Evolutionary conservation across 23 tunicate species (phyloP).

Genomic region (Trididemnum miniatum): DNA sequence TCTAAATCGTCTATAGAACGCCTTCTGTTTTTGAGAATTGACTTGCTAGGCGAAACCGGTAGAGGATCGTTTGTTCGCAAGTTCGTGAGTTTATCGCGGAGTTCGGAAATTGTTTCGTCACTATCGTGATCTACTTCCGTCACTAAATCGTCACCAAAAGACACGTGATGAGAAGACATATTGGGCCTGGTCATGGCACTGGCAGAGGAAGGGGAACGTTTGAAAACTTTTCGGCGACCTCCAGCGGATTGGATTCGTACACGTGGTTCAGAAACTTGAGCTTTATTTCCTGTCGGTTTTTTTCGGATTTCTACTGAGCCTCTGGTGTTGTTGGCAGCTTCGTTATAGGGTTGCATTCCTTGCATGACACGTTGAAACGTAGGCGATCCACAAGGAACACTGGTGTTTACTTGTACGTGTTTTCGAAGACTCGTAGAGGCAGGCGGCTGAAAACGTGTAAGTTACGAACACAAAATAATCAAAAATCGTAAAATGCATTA

Average conservation of each 20-base stretch:
- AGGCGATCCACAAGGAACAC: slow-evolving; percentile 77
- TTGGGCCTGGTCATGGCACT: slow-evolving; percentile 4
- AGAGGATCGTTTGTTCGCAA: slow-evolving; percentile 1
- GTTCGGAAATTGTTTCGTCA: slow-evolving; percentile 32
- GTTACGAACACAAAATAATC: too few species aligned
- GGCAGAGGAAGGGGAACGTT: slow-evolving; percentile 25
- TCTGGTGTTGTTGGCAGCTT: not conserved
- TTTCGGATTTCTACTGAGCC: not conserved
- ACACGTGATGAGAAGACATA: not conserved
- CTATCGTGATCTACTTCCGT: not conserved
- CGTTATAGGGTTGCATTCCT: slow-evolving; percentile 27
- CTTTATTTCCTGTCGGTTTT: not conserved
- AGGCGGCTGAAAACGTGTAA: too few species aligned
- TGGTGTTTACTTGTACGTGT: slow-evolving; percentile 65
- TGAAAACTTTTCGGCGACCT: slow-evolving; percentile 22
- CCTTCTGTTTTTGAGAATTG: slow-evolving; percentile 76
- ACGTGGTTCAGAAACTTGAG: not conserved
- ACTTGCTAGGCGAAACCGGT: slow-evolving; percentile 51
- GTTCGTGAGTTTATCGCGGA: slow-evolving; percentile 36
- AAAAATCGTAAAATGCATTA: too few species aligned
- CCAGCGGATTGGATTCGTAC: slow-evolving; percentile 38
- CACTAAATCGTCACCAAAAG: not conserved
- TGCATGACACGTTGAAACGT: slow-evolving; percentile 88
- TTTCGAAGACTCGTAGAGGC: slow-evolving; percentile 37
- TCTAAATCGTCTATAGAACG: slow-evolving; percentile 87